Percentiles rank a stretch among this genome's conserved stretches.
Conservation (phyloP, 2,888 invertebrate genomes). For the Himalopsyche kuldschensis region DNA sequence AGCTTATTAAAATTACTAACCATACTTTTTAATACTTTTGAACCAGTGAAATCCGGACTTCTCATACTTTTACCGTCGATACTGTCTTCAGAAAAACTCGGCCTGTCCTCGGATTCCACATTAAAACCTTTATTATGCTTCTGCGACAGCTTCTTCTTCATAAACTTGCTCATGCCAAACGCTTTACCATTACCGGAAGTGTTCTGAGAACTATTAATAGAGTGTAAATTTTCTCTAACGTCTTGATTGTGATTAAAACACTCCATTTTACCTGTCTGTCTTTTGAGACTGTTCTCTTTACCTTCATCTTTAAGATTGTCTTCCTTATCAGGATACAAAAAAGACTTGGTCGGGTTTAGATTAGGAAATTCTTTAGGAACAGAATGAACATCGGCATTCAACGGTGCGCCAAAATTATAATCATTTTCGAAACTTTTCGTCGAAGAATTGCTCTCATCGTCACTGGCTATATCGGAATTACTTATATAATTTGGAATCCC, state of each 20-base stretch:
- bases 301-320: background rate
- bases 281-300: conserved; percentile 48
- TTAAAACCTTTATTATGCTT: conserved; percentile 11
- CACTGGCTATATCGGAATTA: conserved; percentile 7
- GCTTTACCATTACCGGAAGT: conserved; percentile 13
- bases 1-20: conserved; percentile 29
- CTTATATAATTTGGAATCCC: background rate
- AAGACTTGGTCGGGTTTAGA: conserved; percentile 17
- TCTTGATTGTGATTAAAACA: conserved; percentile 53
- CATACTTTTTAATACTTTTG: conserved; percentile 28
- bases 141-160: conserved; percentile 16
- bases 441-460: conserved; percentile 34
- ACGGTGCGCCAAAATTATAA: conserved; percentile 8
- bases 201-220: conserved; percentile 44
- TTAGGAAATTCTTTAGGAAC: background rate
- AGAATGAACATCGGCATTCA: background rate
- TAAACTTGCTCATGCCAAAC: conserved; percentile 37
- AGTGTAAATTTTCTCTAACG: conserved; percentile 52
- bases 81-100: background rate
- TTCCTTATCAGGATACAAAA: conserved; percentile 27
- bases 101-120: background rate
- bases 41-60: conserved; percentile 25
- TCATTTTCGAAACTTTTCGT: conserved; percentile 21
- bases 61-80: conserved; percentile 4
- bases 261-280: conserved; percentile 56